Evolutionary conservation across 2,888 invertebrate genomes (phyloP).

Genomic region (Anorthoa munda): DNA sequence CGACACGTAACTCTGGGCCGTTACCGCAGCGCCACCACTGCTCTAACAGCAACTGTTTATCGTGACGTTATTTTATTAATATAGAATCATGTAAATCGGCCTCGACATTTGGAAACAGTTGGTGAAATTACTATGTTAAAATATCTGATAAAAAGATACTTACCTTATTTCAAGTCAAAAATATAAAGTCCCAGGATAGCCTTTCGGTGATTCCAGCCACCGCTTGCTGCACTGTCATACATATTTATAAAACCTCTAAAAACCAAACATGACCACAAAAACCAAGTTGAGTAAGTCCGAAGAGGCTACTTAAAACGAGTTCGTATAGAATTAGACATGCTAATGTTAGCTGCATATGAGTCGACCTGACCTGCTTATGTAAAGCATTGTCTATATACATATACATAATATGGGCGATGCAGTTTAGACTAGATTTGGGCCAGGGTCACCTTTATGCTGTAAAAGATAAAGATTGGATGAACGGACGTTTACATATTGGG

Average conservation of each 20-base stretch:
- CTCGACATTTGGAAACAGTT: too few species aligned
- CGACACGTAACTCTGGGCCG: too few species aligned
- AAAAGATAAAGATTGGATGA: slow-evolving; percentile 31
- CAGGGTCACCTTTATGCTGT: slow-evolving; percentile 34
- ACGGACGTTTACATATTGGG: slow-evolving; percentile 1
- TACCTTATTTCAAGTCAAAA: not conserved
- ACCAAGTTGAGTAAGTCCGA: not conserved
- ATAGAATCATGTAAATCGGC: too few species aligned
- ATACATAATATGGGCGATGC: not conserved
- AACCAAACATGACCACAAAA: slow-evolving; percentile 13
- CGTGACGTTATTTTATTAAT: too few species aligned
- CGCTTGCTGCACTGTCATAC: too few species aligned
- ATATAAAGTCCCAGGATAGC: not conserved
- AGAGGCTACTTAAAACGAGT: slow-evolving; percentile 9
- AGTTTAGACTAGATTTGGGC: slow-evolving; percentile 26
- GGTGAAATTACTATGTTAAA: too few species aligned
- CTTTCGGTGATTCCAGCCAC: too few species aligned
- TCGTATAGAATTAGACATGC: slow-evolving; percentile 47
- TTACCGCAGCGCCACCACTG: too few species aligned
- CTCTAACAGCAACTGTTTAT: too few species aligned
- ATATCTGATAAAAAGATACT: too few species aligned
- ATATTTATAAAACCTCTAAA: slow-evolving; percentile 1
- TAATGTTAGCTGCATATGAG: slow-evolving; percentile 40
- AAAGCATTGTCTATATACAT: slow-evolving; percentile 14
- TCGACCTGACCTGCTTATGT: slow-evolving; percentile 57